Conservation (phyloP, 2,797 vertebrate species). For the Xenentodon cancila region DNA sequence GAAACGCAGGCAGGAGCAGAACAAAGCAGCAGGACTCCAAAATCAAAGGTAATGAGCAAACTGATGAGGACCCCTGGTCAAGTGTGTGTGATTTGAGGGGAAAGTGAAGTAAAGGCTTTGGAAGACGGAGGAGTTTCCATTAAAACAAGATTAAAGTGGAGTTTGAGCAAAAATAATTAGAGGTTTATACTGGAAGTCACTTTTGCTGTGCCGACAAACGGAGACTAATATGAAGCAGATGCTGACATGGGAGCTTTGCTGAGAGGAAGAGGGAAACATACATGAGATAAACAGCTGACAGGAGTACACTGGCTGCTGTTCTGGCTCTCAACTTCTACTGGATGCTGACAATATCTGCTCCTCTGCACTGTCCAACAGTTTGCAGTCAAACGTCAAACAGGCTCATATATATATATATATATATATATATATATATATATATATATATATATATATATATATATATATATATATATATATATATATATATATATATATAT, state of each 20-base stretch:
- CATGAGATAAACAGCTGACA: constrained; percentile 49
- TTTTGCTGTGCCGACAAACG: constrained; percentile 52
- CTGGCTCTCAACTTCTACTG: constrained; percentile 43
- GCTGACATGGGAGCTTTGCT: constrained; percentile 51
- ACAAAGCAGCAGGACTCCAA: constrained; percentile 12
- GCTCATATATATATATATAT: too few species aligned
- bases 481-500: too few species aligned
- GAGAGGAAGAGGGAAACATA: constrained; percentile 44
- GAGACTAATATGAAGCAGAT: constrained; percentile 75
- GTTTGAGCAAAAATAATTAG: constrained; percentile 65
- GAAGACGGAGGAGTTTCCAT: constrained; percentile 32
- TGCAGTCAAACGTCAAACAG: too few species aligned
- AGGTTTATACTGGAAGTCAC: constrained; percentile 52
- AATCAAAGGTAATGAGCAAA: constrained; percentile 18
- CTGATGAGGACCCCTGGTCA: neutral
- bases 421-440: too few species aligned
- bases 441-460: too few species aligned
- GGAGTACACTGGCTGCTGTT: constrained; percentile 40
- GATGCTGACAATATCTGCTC: too few species aligned
- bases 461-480: too few species aligned
- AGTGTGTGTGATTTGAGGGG: constrained; percentile 9
- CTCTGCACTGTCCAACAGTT: too few species aligned
- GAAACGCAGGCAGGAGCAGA: neutral
- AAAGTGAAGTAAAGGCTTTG: constrained; percentile 2
- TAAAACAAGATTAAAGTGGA: constrained; percentile 56